Evolutionary conservation across 2,888 invertebrate species (phyloP).

Genomic region (Oscheius sp.): DNA sequence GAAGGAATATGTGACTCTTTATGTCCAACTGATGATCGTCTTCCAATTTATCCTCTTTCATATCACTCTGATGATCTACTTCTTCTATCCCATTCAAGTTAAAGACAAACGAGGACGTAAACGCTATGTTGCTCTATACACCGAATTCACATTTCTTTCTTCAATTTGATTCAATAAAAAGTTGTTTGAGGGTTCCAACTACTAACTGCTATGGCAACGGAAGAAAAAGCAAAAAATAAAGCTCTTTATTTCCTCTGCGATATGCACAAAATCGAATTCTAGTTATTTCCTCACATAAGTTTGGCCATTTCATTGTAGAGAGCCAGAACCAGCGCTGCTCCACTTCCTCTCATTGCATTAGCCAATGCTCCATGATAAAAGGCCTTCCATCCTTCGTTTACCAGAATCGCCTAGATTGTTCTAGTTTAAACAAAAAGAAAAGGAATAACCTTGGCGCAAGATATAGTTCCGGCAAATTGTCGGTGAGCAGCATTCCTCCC

Average conservation of each 20-base stretch:
- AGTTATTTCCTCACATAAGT: too few species aligned
- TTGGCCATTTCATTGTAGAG: slow-evolving; percentile 89
- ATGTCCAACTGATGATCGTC: not conserved
- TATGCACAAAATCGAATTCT: too few species aligned
- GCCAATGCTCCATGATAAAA: slow-evolving; percentile 97
- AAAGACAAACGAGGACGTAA: not conserved
- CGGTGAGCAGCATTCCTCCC: slow-evolving; percentile 73
- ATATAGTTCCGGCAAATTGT: slow-evolving; percentile 51
- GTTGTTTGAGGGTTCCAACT: too few species aligned
- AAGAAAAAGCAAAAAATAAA: too few species aligned
- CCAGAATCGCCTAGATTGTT: slow-evolving; percentile 76
- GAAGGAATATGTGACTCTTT: not conserved
- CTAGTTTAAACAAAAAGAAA: not conserved
- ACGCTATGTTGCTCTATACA: not conserved
- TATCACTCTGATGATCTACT: not conserved
- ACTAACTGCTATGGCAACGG: too few species aligned
- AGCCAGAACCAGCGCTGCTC: slow-evolving; percentile 90
- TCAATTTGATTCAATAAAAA: not conserved
- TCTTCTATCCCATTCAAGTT: not conserved
- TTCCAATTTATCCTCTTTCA: not conserved
- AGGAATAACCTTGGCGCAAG: slow-evolving; percentile 55
- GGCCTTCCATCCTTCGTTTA: slow-evolving; percentile 82
- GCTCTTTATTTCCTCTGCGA: too few species aligned
- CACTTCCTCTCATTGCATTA: slow-evolving; percentile 90
- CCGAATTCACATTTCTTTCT: not conserved